These are phyloP conservation scores for Sitta carolinensis DNA, from an alignment of 2,797 vertebrate genomes.

Conservation along the genomic window DNA sequence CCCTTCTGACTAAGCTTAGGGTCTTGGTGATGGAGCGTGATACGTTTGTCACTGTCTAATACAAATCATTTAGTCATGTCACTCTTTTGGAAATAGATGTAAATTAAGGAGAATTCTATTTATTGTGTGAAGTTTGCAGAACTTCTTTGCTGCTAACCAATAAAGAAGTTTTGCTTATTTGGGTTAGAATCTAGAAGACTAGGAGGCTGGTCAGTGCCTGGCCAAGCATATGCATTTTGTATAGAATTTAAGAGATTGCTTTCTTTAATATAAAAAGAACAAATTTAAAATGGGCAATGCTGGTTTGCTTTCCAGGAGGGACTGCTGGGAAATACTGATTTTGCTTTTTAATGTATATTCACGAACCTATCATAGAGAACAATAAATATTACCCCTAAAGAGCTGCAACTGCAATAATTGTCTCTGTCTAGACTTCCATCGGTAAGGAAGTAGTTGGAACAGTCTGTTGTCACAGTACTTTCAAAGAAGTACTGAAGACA, in stretches of 20 bases:
- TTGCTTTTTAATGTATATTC: constrained; percentile 9
- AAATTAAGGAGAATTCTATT: constrained; percentile 38
- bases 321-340: not conserved
- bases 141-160: constrained; percentile 38
- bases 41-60: not conserved
- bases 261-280: not conserved
- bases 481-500: constrained; percentile 31
- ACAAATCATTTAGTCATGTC: not conserved
- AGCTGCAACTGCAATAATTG: constrained; percentile 34
- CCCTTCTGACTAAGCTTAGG: not conserved
- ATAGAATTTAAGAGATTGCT: not conserved
- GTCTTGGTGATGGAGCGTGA: not conserved
- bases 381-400: constrained; percentile 17
- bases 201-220: not conserved
- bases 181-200: not conserved
- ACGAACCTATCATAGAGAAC: not conserved
- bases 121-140: not conserved
- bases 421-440: constrained; percentile 37
- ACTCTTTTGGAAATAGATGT: not conserved
- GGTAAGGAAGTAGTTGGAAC: constrained; percentile 27
- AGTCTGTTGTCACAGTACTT: constrained; percentile 42
- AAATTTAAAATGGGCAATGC: not conserved
- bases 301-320: not conserved
- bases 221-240: not conserved
- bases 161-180: constrained; percentile 27